These are phyloP conservation scores for Danaus plexippus DNA, from an alignment of 1,140 invertebrate species.

Conservation along the genomic window DNA sequence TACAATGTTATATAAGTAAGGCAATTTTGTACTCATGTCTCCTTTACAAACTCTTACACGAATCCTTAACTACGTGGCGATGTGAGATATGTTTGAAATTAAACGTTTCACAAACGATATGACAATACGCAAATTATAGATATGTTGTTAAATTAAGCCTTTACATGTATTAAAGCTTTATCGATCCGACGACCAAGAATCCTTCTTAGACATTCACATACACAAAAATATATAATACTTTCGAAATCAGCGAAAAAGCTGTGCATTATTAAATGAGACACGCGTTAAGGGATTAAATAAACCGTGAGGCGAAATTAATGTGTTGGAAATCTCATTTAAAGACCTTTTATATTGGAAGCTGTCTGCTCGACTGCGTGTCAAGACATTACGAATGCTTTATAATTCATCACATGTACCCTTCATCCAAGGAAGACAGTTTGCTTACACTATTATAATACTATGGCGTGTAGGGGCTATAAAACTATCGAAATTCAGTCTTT, in stretches of 20 bases:
- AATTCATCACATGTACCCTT: slow-evolving; percentile 24
- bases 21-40: slow-evolving; percentile 51
- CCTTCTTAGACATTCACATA: slow-evolving; percentile 23
- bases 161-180: slow-evolving; percentile 48
- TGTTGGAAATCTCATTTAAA: slow-evolving; percentile 34
- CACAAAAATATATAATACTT: slow-evolving; percentile 27
- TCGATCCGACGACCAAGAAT: slow-evolving; percentile 23
- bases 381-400: slow-evolving; percentile 31
- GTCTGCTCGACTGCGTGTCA: slow-evolving; percentile 30
- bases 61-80: slow-evolving; percentile 39
- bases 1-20: slow-evolving; percentile 45
- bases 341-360: slow-evolving; percentile 28
- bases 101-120: slow-evolving; percentile 47
- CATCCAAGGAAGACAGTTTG: slow-evolving; percentile 41
- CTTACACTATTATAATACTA: slow-evolving; percentile 50
- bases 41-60: slow-evolving; percentile 27
- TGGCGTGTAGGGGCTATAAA: slow-evolving; percentile 50
- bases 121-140: slow-evolving; percentile 25
- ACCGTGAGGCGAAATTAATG: slow-evolving; percentile 37
- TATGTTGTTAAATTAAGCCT: slow-evolving; percentile 33
- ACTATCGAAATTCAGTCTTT: slow-evolving; percentile 65
- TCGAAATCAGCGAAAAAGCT: slow-evolving; percentile 37
- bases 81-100: slow-evolving; percentile 56
- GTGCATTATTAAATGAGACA: slow-evolving; percentile 25
- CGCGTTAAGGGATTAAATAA: slow-evolving; percentile 34